Conservation (phyloP, 2,113 vertebrate species). For the Empidonax alnorum region DNA sequence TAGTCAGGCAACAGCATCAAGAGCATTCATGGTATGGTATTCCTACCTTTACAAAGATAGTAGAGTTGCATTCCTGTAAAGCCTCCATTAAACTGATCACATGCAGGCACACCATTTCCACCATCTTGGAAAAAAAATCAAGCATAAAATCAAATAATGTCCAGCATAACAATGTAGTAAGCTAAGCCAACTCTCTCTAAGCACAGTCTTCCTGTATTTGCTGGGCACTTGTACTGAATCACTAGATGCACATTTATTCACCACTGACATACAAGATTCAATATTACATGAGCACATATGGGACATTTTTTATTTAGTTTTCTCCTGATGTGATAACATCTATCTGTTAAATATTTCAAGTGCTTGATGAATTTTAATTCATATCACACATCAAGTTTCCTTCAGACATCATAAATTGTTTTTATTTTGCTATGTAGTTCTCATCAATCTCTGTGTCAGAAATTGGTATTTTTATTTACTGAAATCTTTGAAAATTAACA, state of each 20-base stretch:
- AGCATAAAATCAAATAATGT: neutral
- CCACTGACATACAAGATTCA: neutral
- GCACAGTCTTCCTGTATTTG: neutral
- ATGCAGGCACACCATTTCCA: conserved; percentile 99
- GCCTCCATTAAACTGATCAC: conserved; percentile 99
- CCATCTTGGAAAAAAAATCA: conserved; percentile 86
- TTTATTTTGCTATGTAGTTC: neutral
- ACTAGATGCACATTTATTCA: neutral
- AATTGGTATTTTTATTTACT: conserved; percentile 21
- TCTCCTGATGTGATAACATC: neutral
- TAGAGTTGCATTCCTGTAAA: conserved; percentile 97
- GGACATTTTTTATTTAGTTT: neutral
- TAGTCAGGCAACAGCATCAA: neutral
- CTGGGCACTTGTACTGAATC: neutral
- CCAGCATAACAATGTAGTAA: neutral
- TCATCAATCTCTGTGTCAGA: neutral
- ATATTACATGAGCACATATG: neutral
- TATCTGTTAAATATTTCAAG: neutral
- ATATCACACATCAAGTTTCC: neutral
- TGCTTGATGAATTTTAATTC: neutral
- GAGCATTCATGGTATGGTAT: neutral
- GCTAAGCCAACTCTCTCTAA: neutral
- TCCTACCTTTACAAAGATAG: conserved; percentile 97
- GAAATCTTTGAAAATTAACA: conserved; percentile 25
- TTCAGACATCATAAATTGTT: neutral